Evolutionary conservation across 2,888 invertebrate species (phyloP).

Genomic region (Drosophila helvetica): DNA sequence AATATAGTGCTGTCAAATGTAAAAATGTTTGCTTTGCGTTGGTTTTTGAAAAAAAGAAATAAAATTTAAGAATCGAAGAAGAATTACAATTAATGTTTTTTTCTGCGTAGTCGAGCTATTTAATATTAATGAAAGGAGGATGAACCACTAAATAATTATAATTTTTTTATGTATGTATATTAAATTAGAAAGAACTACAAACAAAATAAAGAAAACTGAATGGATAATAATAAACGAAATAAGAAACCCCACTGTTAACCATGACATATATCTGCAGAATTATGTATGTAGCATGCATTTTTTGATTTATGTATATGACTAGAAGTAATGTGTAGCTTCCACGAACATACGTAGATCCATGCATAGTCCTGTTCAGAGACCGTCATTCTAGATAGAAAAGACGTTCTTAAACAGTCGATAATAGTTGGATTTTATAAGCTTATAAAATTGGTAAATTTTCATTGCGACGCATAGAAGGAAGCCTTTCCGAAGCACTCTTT

Average conservation of each 20-base stretch:
- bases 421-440: too few relatives aligned
- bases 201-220: slow-evolving; percentile 56
- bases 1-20: slow-evolving; percentile 49
- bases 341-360: too few relatives aligned
- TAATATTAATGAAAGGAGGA: slow-evolving; percentile 58
- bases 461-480: too few relatives aligned
- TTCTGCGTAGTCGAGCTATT: slow-evolving; percentile 67
- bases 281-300: neutral
- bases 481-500: too few relatives aligned
- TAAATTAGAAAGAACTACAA: slow-evolving; percentile 55
- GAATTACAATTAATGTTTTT: slow-evolving; percentile 36
- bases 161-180: slow-evolving; percentile 51
- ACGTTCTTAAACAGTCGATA: too few relatives aligned
- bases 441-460: too few relatives aligned
- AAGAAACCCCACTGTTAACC: neutral
- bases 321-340: slow-evolving; percentile 9
- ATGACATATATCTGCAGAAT: too few relatives aligned
- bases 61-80: slow-evolving; percentile 4
- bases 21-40: slow-evolving; percentile 45
- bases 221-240: slow-evolving; percentile 47
- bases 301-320: too few relatives aligned
- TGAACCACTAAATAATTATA: slow-evolving; percentile 34
- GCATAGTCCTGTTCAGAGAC: neutral
- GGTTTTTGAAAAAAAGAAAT: slow-evolving; percentile 37
- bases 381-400: neutral